These are phyloP conservation scores for Omphaloscelis lunosa DNA, from an alignment of 2,888 invertebrate species.

Conservation along the genomic window DNA sequence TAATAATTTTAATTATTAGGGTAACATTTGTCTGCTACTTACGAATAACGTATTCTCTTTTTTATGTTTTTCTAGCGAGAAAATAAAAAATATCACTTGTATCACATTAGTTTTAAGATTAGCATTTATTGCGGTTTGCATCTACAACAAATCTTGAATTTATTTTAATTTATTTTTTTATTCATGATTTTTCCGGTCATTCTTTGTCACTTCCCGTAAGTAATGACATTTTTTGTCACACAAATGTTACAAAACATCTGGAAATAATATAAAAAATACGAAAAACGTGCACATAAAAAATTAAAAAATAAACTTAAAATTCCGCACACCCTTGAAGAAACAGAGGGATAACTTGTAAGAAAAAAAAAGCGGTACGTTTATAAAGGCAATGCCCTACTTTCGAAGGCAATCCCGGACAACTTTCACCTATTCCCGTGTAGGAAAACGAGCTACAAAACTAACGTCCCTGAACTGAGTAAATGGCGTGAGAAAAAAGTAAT, in stretches of 20 bases:
- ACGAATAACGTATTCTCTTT: not conserved
- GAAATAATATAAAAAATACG: no score
- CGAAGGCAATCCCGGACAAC: slow-evolving; percentile 75
- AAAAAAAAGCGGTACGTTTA: slow-evolving; percentile 46
- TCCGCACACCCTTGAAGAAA: slow-evolving; percentile 12
- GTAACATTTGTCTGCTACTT: not conserved
- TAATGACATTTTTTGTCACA: no score
- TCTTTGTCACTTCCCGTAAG: no score
- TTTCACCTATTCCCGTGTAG: slow-evolving; percentile 80
- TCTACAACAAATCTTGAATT: no score
- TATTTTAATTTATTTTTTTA: no score
- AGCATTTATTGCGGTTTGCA: no score
- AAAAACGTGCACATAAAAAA: no score
- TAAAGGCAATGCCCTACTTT: slow-evolving; percentile 68
- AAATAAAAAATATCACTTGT: no score
- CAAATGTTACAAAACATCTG: no score
- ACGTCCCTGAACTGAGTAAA: slow-evolving; percentile 85
- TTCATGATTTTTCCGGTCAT: no score
- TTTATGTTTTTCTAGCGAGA: no score
- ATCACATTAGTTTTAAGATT: no score
- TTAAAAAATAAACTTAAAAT: not conserved
- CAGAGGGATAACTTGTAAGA: slow-evolving; percentile 24
- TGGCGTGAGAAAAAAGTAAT: slow-evolving; percentile 88
- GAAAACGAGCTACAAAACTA: slow-evolving; percentile 80
- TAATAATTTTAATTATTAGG: not conserved